phyloP scores from a whole-genome alignment of 2,797 vertebrate genomes.

The Tragelaphus oryx region DNA sequence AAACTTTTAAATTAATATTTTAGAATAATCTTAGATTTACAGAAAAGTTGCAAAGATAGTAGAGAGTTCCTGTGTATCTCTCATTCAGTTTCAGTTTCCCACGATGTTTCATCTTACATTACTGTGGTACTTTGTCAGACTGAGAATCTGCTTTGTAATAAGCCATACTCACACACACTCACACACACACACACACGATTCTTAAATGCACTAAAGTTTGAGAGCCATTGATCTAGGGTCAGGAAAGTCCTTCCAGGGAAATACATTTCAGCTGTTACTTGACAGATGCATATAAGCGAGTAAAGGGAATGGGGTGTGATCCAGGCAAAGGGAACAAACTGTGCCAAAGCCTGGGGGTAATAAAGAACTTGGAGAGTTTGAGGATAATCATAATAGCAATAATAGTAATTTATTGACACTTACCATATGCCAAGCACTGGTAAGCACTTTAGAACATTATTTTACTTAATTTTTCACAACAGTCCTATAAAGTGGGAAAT shows the following conservation, averaged over 20 bases:
- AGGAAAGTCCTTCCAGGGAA: conserved; percentile 38
- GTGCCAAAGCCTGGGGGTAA: conserved; percentile 38
- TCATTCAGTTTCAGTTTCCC: background rate
- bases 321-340: conserved; percentile 38
- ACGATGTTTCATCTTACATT: background rate
- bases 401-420: conserved; percentile 57
- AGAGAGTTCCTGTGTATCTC: background rate
- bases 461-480: conserved; percentile 60
- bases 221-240: conserved; percentile 15
- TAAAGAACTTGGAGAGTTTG: conserved; percentile 33
- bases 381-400: conserved; percentile 45
- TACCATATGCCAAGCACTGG: conserved; percentile 41
- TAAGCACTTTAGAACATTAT: conserved; percentile 59
- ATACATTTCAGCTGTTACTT: conserved; percentile 4
- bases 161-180: background rate
- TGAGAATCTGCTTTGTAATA: background rate
- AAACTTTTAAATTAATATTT: conserved; percentile 1
- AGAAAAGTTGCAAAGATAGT: conserved; percentile 1
- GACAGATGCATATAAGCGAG: conserved; percentile 12
- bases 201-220: background rate
- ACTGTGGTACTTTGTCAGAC: background rate
- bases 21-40: conserved; percentile 20
- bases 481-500: conserved; percentile 9
- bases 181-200: background rate
- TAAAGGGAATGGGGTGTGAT: conserved; percentile 1